Conservation (phyloP, 2,888 invertebrate genomes). For the Argyra leucocephala region DNA sequence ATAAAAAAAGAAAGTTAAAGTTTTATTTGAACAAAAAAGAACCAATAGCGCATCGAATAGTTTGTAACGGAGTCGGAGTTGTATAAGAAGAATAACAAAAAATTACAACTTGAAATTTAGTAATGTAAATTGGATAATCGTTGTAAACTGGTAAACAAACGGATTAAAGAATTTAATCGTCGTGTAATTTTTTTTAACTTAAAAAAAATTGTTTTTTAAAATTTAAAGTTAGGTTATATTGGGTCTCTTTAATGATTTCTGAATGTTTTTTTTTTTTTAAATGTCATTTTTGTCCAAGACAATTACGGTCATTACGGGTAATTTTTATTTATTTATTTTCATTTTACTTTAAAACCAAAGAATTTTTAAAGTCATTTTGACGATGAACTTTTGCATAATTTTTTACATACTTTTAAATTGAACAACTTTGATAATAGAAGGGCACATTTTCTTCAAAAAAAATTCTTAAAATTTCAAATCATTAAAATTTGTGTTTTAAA, state of each 20-base stretch:
- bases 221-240: neutral
- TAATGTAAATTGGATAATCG: constrained; percentile 6
- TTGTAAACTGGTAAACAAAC: neutral
- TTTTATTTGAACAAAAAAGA: neutral
- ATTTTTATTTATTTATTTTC: neutral
- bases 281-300: neutral
- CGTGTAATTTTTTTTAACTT: neutral
- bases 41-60: neutral
- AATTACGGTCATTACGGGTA: constrained; percentile 3
- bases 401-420: too few species aligned
- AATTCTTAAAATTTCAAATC: too few species aligned
- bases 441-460: too few species aligned
- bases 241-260: too few species aligned
- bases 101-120: neutral
- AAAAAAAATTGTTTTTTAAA: too few species aligned
- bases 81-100: neutral
- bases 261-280: neutral
- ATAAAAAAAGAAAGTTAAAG: neutral
- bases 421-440: too few species aligned
- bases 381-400: too few species aligned
- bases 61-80: neutral
- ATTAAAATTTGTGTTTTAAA: too few species aligned
- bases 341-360: too few species aligned
- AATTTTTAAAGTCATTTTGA: too few species aligned
- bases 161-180: constrained; percentile 1